These are phyloP conservation scores for Mionectes olivaceus DNA, from an alignment of 2,797 vertebrate species.

Conservation along the genomic window DNA sequence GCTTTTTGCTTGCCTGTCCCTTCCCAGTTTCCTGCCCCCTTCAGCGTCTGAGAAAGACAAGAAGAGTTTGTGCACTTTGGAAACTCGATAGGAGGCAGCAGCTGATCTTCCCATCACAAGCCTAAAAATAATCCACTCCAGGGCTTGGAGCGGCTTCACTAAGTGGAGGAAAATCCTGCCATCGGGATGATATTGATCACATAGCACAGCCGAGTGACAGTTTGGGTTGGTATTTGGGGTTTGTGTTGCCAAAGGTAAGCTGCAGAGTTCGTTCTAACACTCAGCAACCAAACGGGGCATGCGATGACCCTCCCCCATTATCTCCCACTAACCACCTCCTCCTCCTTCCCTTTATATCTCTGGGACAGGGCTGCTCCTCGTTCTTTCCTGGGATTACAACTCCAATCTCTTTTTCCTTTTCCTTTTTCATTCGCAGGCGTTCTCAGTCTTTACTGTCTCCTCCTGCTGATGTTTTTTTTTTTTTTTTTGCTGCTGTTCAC, in stretches of 20 bases:
- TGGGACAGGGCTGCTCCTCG: constrained; percentile 38
- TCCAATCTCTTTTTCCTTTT: constrained; percentile 45
- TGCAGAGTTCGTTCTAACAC: constrained; percentile 28
- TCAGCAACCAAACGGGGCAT: constrained; percentile 19
- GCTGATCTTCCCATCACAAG: constrained; percentile 80
- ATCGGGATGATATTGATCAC: constrained; percentile 63
- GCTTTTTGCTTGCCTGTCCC: constrained; percentile 41
- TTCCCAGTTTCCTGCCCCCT: constrained; percentile 73
- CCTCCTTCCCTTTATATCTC: constrained; percentile 44
- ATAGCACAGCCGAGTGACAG: constrained; percentile 48
- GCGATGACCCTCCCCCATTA: constrained; percentile 25
- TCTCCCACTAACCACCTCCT: constrained; percentile 60
- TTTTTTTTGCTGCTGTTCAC: neutral
- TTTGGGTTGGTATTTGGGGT: constrained; percentile 38
- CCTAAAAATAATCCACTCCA: constrained; percentile 82
- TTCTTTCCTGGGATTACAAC: constrained; percentile 36
- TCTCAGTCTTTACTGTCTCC: constrained; percentile 29
- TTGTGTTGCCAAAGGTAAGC: constrained; percentile 64
- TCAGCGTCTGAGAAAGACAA: constrained; percentile 49
- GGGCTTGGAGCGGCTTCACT: constrained; percentile 55
- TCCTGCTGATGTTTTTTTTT: constrained; percentile 20
- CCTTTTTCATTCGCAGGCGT: neutral
- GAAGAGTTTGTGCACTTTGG: constrained; percentile 67
- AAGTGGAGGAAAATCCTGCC: constrained; percentile 65
- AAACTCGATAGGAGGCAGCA: constrained; percentile 86